Evolutionary conservation across 1,140 invertebrate species (phyloP).

Genomic region (Theocolax elegans): DNA sequence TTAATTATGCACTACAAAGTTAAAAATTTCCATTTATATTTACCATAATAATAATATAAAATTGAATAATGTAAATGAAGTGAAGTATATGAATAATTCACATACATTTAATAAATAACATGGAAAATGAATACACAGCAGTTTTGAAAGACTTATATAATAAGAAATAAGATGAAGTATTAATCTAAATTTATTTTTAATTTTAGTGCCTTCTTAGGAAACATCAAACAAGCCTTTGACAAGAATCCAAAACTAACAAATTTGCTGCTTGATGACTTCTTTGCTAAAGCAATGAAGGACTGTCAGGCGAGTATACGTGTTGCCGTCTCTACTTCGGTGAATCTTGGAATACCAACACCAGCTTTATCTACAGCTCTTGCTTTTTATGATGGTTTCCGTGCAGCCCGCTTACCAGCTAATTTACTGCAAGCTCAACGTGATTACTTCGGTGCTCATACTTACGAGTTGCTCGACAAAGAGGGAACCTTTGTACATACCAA

Average conservation of each 20-base stretch:
- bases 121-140: too few relatives aligned
- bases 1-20: too few relatives aligned
- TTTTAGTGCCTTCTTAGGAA: slow-evolving; percentile 91
- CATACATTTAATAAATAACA: too few relatives aligned
- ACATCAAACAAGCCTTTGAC: slow-evolving; percentile 96
- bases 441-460: slow-evolving; percentile 99
- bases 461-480: slow-evolving; percentile 88
- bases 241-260: slow-evolving; percentile 91
- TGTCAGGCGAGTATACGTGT: slow-evolving; percentile 81
- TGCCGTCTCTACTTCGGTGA: slow-evolving; percentile 74
- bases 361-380: slow-evolving; percentile 92
- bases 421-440: slow-evolving; percentile 95
- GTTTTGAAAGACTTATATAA: too few relatives aligned
- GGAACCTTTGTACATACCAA: slow-evolving; percentile 96
- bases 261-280: slow-evolving; percentile 95
- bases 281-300: slow-evolving; percentile 83
- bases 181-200: too few relatives aligned
- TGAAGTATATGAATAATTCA: too few relatives aligned
- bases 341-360: slow-evolving; percentile 90
- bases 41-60: background rate
- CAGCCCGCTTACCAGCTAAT: slow-evolving; percentile 86
- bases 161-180: too few relatives aligned
- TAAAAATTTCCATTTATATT: background rate
- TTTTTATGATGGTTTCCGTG: slow-evolving; percentile 97
- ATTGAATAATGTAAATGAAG: background rate